These are phyloP conservation scores for Mormyrus iriodes DNA, from an alignment of 2,113 vertebrate genomes.

Conservation along the genomic window DNA sequence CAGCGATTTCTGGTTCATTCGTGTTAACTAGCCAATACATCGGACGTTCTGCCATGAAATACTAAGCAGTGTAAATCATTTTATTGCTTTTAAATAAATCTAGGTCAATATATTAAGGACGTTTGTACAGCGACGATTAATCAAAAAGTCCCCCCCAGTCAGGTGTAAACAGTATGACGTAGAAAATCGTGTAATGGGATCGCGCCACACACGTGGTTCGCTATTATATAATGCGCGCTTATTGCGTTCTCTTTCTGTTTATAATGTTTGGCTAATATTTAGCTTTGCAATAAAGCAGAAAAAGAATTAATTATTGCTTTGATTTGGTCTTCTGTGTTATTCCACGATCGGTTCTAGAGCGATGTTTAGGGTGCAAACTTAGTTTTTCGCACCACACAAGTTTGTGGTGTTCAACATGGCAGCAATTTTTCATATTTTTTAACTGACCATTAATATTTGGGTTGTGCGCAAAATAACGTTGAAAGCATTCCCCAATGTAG, in stretches of 20 bases:
- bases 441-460: background rate
- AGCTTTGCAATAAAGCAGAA: background rate
- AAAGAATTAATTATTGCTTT: background rate
- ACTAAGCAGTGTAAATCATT: background rate
- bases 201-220: conserved; percentile 4
- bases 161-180: conserved; percentile 8
- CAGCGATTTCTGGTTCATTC: background rate
- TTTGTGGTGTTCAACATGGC: background rate
- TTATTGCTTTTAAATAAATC: background rate
- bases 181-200: conserved; percentile 2
- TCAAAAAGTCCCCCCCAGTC: background rate
- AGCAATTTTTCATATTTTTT: background rate
- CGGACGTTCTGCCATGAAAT: background rate
- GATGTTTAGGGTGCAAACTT: background rate
- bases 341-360: background rate
- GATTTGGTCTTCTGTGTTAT: background rate
- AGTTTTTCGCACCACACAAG: background rate
- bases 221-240: background rate
- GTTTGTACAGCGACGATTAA: background rate
- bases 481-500: conserved; percentile 16
- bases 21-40: background rate
- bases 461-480: background rate
- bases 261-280: background rate
- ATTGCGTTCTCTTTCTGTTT: background rate
- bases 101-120: background rate